These are phyloP conservation scores for Ostrea denselamellosa DNA, from an alignment of 1,140 invertebrate species.

Conservation along the genomic window DNA sequence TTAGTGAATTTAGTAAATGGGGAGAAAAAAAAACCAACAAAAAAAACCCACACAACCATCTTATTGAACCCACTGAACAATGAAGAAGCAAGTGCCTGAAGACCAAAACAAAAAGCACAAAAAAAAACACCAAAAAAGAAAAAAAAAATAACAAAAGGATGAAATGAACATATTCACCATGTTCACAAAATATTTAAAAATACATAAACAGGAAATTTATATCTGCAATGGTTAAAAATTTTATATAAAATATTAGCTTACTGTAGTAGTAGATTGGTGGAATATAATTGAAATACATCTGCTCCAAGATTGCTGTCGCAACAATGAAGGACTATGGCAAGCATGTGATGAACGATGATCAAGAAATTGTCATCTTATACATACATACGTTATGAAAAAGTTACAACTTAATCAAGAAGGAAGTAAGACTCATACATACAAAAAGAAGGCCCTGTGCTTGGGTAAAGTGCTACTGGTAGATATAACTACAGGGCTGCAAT, in stretches of 20 bases:
- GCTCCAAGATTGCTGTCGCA: conserved; percentile 17
- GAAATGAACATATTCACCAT: neutral
- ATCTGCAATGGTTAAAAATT: too few species aligned
- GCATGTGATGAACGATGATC: conserved; percentile 26
- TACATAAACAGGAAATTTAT: too few species aligned
- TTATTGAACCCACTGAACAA: neutral
- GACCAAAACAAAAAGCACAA: neutral
- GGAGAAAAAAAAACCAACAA: too few species aligned
- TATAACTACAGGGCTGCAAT: conserved; percentile 1
- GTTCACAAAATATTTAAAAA: neutral
- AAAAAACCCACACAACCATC: too few species aligned
- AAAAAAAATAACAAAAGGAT: too few species aligned
- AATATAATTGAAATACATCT: conserved; percentile 23
- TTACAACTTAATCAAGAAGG: conserved; percentile 10
- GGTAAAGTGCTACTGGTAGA: conserved; percentile 15
- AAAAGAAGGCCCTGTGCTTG: neutral
- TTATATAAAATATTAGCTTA: neutral
- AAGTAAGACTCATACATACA: conserved; percentile 17
- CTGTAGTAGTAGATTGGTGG: conserved; percentile 8
- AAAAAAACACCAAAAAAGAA: neutral
- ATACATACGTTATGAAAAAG: conserved; percentile 7
- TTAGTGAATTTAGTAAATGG: neutral
- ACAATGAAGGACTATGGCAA: conserved; percentile 8
- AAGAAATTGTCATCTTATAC: neutral
- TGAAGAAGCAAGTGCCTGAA: neutral